These are phyloP conservation scores for Ganaspis sp. DNA, from an alignment of 1,140 invertebrate genomes.

Conservation along the genomic window DNA sequence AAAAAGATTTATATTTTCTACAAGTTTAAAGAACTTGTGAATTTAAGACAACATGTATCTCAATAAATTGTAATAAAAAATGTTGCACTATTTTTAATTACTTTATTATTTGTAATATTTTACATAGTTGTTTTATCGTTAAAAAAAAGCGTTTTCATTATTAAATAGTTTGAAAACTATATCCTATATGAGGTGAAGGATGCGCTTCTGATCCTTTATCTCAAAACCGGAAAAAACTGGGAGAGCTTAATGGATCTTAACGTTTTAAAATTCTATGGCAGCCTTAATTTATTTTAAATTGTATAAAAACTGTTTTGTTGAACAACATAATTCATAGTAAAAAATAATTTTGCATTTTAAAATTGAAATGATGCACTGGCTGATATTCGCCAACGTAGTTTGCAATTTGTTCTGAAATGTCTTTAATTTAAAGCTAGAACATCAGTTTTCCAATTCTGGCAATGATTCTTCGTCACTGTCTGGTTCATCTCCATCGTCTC, in stretches of 20 bases:
- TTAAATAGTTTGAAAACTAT: constrained; percentile 7
- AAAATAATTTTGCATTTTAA: not conserved
- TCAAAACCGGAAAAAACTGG: not conserved
- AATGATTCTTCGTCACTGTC: constrained; percentile 80
- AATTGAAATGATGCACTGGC: not conserved
- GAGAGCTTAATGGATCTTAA: not conserved
- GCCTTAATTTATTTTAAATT: constrained; percentile 1
- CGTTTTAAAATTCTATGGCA: not conserved
- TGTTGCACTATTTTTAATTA: not conserved
- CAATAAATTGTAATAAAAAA: no score
- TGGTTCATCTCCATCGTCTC: constrained; percentile 64
- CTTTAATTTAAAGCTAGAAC: not conserved
- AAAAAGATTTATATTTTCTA: no score
- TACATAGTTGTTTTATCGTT: not conserved
- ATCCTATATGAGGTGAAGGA: not conserved
- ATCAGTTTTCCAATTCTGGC: constrained; percentile 75
- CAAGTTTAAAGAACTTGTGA: no score
- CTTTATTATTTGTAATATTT: not conserved
- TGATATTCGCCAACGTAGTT: not conserved
- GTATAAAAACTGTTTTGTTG: constrained; percentile 1
- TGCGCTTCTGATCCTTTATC: constrained; percentile 1
- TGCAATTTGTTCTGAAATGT: constrained; percentile 4
- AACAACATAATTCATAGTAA: not conserved
- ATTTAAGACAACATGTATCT: no score
- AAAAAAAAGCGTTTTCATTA: constrained; percentile 4